Conservation (phyloP, 2,113 vertebrate genomes). For the Mixornis gularis region DNA sequence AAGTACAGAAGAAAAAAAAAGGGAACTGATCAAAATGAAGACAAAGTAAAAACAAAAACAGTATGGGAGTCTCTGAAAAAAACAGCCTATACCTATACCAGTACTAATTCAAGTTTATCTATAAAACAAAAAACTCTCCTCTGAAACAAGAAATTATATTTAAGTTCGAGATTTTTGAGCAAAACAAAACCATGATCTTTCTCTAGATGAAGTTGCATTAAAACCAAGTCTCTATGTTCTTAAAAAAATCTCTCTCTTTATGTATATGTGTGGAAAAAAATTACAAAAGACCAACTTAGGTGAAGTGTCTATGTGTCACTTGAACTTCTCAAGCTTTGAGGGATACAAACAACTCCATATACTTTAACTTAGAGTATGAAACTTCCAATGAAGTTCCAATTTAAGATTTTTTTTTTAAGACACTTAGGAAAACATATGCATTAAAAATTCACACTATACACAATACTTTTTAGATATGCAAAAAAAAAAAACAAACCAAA, state of each 20-base stretch:
- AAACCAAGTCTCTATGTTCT: not conserved
- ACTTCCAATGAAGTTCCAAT: not conserved
- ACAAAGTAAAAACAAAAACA: not conserved
- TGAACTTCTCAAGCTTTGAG: not conserved
- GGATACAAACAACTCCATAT: not conserved
- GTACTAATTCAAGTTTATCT: not conserved
- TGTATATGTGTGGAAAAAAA: not conserved
- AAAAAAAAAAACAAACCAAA: not conserved
- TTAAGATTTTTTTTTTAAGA: not conserved
- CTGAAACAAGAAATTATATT: not conserved
- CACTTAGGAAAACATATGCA: not conserved
- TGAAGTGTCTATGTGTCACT: not conserved
- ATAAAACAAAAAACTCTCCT: not conserved
- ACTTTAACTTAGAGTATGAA: not conserved
- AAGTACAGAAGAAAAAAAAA: not conserved
- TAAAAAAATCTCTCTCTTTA: not conserved
- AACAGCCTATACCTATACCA: not conserved
- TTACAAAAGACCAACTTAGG: accelerated
- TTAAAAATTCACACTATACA: not conserved
- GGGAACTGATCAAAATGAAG: not conserved
- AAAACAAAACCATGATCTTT: not conserved
- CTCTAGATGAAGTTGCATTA: not conserved
- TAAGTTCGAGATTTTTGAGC: not conserved
- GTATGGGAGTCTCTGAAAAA: not conserved
- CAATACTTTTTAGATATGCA: not conserved